Evolutionary conservation across 2,888 invertebrate species (phyloP), one percentile per base, ranked within the genome.

Genomic region (Watsonalla cultraria): DNA sequence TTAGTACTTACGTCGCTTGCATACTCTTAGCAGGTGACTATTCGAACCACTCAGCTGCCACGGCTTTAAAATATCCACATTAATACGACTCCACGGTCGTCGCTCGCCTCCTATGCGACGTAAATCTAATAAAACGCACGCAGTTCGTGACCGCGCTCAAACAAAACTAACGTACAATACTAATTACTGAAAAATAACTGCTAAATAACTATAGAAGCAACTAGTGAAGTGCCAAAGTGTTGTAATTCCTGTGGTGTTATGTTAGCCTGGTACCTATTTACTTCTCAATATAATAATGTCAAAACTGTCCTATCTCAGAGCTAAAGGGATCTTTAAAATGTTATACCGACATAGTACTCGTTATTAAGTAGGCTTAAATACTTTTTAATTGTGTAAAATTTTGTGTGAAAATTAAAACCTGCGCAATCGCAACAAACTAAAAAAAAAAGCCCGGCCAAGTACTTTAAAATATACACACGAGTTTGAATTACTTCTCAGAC

Each of bases 101-200:
- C 35, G 14, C 58, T 56, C 63, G 42, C 54, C 61, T 51, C 45
- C 55, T 65, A 69, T 68, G 62, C 65, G 69, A 73, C 66, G 72
- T 72, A 73, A 74, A 74, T 70, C 76, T 76, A 77, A 72, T 70
- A 80, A 75, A 82, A 75, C 70, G 72, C 72, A 75, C 55, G 57
- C 85, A 87, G 87, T 87, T 72, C 75, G 77, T 66, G 71, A 66
- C 69, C 68, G 82, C 67, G 65, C 72, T 68, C 76, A 78, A 80
- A 78, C 79, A 82, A 82, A 83, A 76, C 75, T 55, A 75, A 72
- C 77, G 77, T 67, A 54, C 61, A 68, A 70, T 65, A 62, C 61
- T 55, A 56, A 56, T 62, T 11, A 42, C 57, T 52, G 47, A 53
- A 51, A 62, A 60, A 57, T 61, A 54, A 56, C 54, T 13, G 46